phyloP scores from a whole-genome alignment of 1,140 invertebrate genomes.

The Choristoneura fumiferana region DNA sequence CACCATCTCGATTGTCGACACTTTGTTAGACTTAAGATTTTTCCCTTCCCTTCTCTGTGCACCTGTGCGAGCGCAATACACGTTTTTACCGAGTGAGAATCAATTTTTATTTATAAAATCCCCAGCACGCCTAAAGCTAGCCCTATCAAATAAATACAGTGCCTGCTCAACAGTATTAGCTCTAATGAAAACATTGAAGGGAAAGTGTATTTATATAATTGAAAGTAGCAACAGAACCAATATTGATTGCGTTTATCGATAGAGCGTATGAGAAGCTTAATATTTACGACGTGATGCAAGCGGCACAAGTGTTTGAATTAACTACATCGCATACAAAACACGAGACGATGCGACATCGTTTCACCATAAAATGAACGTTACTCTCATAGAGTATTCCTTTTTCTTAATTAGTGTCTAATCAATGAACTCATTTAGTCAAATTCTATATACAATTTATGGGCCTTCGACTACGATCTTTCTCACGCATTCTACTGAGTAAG shows the following conservation, averaged over 20 bases:
- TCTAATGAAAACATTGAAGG: constrained; percentile 34
- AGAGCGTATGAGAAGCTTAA: constrained; percentile 47
- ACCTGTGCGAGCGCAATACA: too few relatives aligned
- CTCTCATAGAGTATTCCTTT: constrained; percentile 55
- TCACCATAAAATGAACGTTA: constrained; percentile 34
- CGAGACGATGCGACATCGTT: constrained; percentile 39
- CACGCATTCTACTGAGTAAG: constrained; percentile 37
- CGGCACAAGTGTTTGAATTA: constrained; percentile 24
- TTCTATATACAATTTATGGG: constrained; percentile 58
- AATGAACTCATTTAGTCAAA: constrained; percentile 63
- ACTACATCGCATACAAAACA: constrained; percentile 27
- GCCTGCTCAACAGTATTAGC: too few relatives aligned
- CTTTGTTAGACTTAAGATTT: too few relatives aligned
- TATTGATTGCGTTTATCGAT: constrained; percentile 68
- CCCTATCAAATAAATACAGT: too few relatives aligned
- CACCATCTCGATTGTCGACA: too few relatives aligned
- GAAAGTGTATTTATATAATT: constrained; percentile 70
- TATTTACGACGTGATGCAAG: constrained; percentile 41
- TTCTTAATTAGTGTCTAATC: constrained; percentile 67
- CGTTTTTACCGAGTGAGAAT: too few relatives aligned
- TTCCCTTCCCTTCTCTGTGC: too few relatives aligned
- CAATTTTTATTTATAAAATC: too few relatives aligned
- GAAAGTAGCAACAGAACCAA: constrained; percentile 56
- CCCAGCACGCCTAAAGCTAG: too few relatives aligned
- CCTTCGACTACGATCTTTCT: constrained; percentile 50